Evolutionary conservation across 1,140 invertebrate genomes (phyloP).

Genomic region (Zaprionus africanus): DNA sequence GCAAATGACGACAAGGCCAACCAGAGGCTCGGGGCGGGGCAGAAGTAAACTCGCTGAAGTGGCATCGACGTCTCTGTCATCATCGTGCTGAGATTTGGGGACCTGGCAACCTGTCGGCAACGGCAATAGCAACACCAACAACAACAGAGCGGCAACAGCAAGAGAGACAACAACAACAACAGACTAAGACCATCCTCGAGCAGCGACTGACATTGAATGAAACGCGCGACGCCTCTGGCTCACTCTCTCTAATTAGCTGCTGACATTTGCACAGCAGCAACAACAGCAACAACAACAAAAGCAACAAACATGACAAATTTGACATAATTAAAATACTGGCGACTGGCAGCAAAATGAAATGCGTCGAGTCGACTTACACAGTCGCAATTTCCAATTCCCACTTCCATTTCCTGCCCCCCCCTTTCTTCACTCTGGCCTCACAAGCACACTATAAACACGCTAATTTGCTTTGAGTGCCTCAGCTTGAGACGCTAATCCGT

Average conservation of each 20-base stretch:
- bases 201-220: slow-evolving; percentile 73
- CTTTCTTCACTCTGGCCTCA: neutral
- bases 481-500: slow-evolving; percentile 58
- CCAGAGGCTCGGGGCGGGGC: slow-evolving; percentile 25
- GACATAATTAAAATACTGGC: slow-evolving; percentile 76
- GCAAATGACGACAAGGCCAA: slow-evolving; percentile 82
- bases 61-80: slow-evolving; percentile 60
- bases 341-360: slow-evolving; percentile 53
- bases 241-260: slow-evolving; percentile 78
- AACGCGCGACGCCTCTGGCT: slow-evolving; percentile 63
- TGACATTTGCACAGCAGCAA: slow-evolving; percentile 67
- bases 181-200: slow-evolving; percentile 39
- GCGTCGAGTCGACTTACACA: slow-evolving; percentile 40
- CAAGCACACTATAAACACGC: slow-evolving; percentile 42
- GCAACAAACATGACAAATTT: slow-evolving; percentile 62
- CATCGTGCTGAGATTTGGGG: slow-evolving; percentile 47
- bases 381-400: slow-evolving; percentile 13
- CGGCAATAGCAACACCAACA: slow-evolving; percentile 6
- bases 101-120: slow-evolving; percentile 61
- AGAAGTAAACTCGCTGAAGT: slow-evolving; percentile 56
- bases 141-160: neutral
- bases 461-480: slow-evolving; percentile 71
- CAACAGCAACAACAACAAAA: slow-evolving; percentile 12
- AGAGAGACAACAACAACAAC: slow-evolving; percentile 8
- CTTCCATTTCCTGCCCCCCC: neutral